A percentile compares a stretch with the other conserved stretches of the same genome.
These are phyloP conservation scores for Mactra quadrangularis DNA, from an alignment of 1,140 invertebrate species.

Conservation along the genomic window DNA sequence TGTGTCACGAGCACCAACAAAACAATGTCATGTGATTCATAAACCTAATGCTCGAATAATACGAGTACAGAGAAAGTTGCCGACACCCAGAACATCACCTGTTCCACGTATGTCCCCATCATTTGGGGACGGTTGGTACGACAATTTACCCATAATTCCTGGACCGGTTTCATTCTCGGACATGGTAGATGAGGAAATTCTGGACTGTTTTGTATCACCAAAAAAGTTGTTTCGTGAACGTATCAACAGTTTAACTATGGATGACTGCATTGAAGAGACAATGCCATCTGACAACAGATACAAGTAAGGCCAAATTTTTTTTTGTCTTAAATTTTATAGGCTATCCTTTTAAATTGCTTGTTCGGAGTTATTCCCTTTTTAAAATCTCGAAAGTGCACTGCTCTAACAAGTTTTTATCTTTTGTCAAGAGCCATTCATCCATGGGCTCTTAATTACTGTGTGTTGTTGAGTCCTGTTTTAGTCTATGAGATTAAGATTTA, in stretches of 20 bases:
- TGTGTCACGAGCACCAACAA: too few species aligned
- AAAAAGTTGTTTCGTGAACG: slow-evolving; percentile 24
- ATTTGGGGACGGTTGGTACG: slow-evolving; percentile 45
- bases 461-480: too few species aligned
- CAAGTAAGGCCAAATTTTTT: too few species aligned
- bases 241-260: slow-evolving; percentile 31
- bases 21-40: too few species aligned
- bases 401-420: too few species aligned
- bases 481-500: too few species aligned
- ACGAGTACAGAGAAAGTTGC: slow-evolving; percentile 26
- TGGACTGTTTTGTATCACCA: slow-evolving; percentile 49
- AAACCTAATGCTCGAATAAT: not conserved
- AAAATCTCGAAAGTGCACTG: too few species aligned
- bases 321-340: too few species aligned
- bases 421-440: too few species aligned
- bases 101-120: slow-evolving; percentile 37
- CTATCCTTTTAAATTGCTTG: too few species aligned
- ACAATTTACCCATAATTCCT: slow-evolving; percentile 21
- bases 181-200: slow-evolving; percentile 28
- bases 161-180: slow-evolving; percentile 25
- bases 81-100: slow-evolving; percentile 38
- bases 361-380: too few species aligned
- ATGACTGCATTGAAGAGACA: slow-evolving; percentile 26
- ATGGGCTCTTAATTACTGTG: too few species aligned
- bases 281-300: not conserved